These are phyloP conservation scores for Tridacna crocea DNA, from an alignment of 2,888 invertebrate genomes.

Conservation along the genomic window DNA sequence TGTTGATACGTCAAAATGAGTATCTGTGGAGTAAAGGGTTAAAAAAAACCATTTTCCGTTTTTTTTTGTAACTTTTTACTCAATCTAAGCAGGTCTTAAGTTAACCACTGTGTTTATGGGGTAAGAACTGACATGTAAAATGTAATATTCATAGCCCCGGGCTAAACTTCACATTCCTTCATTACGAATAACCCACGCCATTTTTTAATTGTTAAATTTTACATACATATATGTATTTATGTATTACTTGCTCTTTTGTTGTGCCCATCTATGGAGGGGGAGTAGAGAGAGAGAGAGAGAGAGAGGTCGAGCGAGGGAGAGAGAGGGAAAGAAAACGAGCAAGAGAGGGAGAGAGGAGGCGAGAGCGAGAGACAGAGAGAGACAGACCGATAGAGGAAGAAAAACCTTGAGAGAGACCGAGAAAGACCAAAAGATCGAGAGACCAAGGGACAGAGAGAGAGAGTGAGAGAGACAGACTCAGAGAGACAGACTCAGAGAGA, in stretches of 20 bases:
- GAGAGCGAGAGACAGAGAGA: neutral
- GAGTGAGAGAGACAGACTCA: neutral
- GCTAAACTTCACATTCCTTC: slow-evolving; percentile 7
- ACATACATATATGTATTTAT: neutral
- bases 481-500: neutral
- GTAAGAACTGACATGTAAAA: neutral
- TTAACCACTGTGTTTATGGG: too few relatives aligned
- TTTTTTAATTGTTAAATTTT: too few relatives aligned
- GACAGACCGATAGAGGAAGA: neutral
- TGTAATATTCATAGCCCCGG: slow-evolving; percentile 5
- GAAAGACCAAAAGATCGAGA: neutral
- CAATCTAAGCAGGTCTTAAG: too few relatives aligned
- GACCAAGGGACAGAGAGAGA: neutral
- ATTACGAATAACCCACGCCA: neutral
- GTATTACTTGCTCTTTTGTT: neutral
- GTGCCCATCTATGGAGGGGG: neutral
- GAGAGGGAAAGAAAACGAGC: neutral
- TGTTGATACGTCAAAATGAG: too few relatives aligned
- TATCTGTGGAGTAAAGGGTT: too few relatives aligned
- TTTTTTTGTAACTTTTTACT: too few relatives aligned
- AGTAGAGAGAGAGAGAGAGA: neutral
- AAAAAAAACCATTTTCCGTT: too few relatives aligned
- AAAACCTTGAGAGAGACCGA: neutral
- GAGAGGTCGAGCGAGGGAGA: neutral
- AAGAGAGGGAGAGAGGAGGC: neutral